Evolutionary conservation across 64 coral and sea anemone species (phyloP).

Genomic region (Platygyra sinensis): DNA sequence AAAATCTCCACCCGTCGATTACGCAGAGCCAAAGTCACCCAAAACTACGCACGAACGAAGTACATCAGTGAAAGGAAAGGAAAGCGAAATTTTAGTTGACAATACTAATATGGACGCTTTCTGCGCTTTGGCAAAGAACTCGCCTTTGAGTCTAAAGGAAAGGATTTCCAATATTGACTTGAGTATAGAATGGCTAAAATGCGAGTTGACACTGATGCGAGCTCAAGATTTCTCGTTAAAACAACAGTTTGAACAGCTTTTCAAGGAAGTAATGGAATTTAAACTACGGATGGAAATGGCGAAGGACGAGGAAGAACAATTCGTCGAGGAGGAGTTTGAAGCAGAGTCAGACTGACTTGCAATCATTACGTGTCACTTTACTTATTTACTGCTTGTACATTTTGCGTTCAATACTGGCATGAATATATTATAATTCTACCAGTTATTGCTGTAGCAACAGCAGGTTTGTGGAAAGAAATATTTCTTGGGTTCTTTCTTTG

Average conservation of each 20-base stretch:
- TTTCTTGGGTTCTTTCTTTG: too few relatives aligned
- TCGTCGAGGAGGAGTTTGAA: not conserved
- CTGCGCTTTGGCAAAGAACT: not conserved
- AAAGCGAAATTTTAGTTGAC: not conserved
- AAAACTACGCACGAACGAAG: not conserved
- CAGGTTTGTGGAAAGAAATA: too few relatives aligned
- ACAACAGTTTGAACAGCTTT: conserved; percentile 34
- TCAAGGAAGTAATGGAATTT: conserved; percentile 23
- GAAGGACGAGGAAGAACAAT: not conserved
- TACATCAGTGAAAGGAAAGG: not conserved
- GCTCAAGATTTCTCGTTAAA: not conserved
- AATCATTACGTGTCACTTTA: not conserved
- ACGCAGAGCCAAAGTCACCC: not conserved
- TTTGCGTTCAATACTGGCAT: not conserved
- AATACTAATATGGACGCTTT: not conserved
- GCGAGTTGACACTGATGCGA: conserved; percentile 18
- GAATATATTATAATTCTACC: too few relatives aligned
- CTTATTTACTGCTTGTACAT: not conserved
- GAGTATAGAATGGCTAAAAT: conserved; percentile 28
- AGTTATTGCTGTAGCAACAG: too few relatives aligned
- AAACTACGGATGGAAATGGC: conserved; percentile 13
- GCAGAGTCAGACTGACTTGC: not conserved
- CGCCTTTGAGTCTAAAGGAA: conserved; percentile 15
- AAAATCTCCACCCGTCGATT: not conserved
- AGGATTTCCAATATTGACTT: conserved; percentile 33